These are phyloP conservation scores for Thamnophis elegans DNA, from an alignment of 2,797 vertebrate genomes.

Conservation along the genomic window DNA sequence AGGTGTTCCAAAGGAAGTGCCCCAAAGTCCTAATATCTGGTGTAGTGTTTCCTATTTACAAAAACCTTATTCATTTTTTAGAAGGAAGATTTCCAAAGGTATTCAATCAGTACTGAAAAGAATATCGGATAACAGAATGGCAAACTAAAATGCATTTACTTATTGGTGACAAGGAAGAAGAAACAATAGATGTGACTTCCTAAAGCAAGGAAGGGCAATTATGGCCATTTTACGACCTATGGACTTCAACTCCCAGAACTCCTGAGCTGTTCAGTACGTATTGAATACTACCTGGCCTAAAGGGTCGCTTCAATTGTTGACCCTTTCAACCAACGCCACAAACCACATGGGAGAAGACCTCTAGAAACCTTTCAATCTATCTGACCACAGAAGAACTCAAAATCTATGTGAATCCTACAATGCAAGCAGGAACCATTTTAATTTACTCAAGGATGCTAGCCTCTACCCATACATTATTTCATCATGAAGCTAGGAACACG, in stretches of 20 bases:
- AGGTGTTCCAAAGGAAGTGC: neutral
- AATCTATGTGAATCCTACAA: neutral
- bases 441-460: neutral
- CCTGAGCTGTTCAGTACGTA: neutral
- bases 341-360: neutral
- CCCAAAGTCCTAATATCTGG: neutral
- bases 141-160: neutral
- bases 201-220: too few relatives aligned
- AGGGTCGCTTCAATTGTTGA: neutral
- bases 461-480: neutral
- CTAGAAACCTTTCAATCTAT: neutral
- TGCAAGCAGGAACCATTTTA: neutral
- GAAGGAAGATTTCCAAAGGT: neutral
- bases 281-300: neutral
- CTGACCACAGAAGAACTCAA: neutral
- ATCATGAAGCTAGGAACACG: neutral
- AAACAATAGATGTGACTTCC: neutral
- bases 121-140: neutral
- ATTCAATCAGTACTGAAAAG: neutral
- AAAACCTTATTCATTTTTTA: neutral
- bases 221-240: too few relatives aligned
- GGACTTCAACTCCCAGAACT: neutral
- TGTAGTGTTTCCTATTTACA: neutral
- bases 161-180: neutral
- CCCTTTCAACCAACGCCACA: neutral